Evolutionary conservation across 2,113 vertebrate species (phyloP), one percentile per base, ranked within the genome.

Genomic region (Catharus fuscescens): DNA sequence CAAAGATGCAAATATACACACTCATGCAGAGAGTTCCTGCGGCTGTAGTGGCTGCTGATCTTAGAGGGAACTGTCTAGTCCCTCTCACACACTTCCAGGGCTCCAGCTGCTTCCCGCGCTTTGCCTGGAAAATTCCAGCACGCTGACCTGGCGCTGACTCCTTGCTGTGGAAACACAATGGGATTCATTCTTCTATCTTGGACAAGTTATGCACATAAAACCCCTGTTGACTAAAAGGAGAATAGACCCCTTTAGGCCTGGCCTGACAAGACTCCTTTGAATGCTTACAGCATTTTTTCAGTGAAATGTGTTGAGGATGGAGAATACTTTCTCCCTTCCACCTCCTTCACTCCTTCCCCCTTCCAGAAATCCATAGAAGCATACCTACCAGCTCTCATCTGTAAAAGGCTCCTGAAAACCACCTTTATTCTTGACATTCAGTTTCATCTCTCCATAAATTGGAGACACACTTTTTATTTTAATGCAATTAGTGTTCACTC

Each of bases 51-150:
- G 12, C 40, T 72, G 18, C 40, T 93, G 32, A 65, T 67, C 73
- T 82, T 88, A 82, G 32, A 77, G 14, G 7, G 18, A 80, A 5
- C 38, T 88, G 16, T 64, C 38, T 70, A 34, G 44, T 64, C 25
- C n/a, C 32, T 12, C 11, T 92, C 34, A 76, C 25, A 31, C 36
- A 38, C 16, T 81, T 48, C 12, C 20, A 57, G 40, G 52, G 38
- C 59, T 92, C 77, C 65, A 84, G 47, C 5, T 1, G 64, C 56
- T 95, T 93, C 62, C 60, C 0, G 1, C 0, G 0, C 45, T 80
- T 89, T 20, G 57, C 57, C 45, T 50, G 53, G 38, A 87, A 92
- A 96, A 91, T 90, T 94, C 78, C 64, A 81, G 56, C n/a, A 24
- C 0, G 1, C 14, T 90, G 62, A 85, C 80, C 80, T 78, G 65